Evolutionary conservation across 1,140 invertebrate genomes (phyloP), one percentile per base, ranked within the genome.

Genomic region (Ruditapes philippinarum): DNA sequence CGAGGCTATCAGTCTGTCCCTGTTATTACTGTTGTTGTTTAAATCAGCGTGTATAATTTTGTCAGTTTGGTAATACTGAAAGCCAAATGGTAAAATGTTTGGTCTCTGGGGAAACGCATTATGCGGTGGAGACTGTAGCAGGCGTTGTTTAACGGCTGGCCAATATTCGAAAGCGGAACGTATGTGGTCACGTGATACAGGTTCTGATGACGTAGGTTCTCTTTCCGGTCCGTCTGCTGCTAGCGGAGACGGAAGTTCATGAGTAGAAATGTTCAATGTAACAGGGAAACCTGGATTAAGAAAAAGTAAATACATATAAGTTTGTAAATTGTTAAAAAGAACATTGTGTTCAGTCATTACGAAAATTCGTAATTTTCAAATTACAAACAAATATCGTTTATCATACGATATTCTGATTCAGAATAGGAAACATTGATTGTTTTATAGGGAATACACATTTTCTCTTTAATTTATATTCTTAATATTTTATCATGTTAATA

Each of bases 91-190:
- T 11, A 65, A 36, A 36, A 65, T 2, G 45, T 31, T 83, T 33
- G 65, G 22, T 33, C 60, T 62, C 19, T 49, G n/a, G n/a, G 79
- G 79, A 57, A 81, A 81, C 3, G 79, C 79, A 9, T 33, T 36
- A 57, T 81, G 79, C 7, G 79, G 54, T 62, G 33, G 22, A 31
- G 33, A 40, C 31, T 80, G 33, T 42, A 36, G 0, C 14, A 62
- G 4, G 0, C 81, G 81, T 33, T 83, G 81, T 36, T 83, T 83
- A 0, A 83, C 81, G 14, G 51, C 17, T 14, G 60, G 42, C 81
- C 81, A 83, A 14, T 83, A 33, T n/a, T 83, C 81, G 28, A 83
- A 83, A 14, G 81, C 81, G 51, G 81, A 83, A 45, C 25, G 9
- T 14, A 60, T 11, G 40, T 22, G n/a, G n/a, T 82, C 40, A 31